Base-by-base conservation (phyloP, 2,113 vertebrate species). In the Hippoglossus stenolepis region DNA sequence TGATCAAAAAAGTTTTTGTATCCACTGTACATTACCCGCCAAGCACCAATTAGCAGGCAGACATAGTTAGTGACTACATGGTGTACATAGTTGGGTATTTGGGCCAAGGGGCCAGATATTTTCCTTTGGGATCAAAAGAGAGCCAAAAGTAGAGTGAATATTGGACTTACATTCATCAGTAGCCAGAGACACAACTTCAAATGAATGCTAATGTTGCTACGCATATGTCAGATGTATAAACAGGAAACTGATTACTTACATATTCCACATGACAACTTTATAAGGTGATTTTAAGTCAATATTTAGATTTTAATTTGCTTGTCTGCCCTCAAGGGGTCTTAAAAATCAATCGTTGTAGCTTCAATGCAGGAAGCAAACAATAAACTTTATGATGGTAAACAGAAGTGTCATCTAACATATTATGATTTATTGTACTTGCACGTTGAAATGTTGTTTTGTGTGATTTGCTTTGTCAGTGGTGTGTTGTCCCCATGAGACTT, bases 101-200 rank as follows among this genome's bases (percentile, higher is more conserved):
- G 21, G 43, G 8, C 40, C 43, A 26, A 24, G 1, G 24, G 24
- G 24, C 24, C 24, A 24, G 56, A 80, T 62, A 28, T 62, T 67
- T 71, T 61, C 13, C 38, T 56, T 0, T 0, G 60, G 43, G 24
- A 68, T 38, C n/a, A 61, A 79, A 54, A 68, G 21, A 21, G 12
- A 31, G 31, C 67, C 56, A 23, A 61, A 75, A 79, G 28, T n/a
- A 64, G 13, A 64, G 21, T 57, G 28, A 77, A 20, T 54, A 23
- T 21, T 65, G 10, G 51, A 38, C 51, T 83, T 20, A 18, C 18
- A 51, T 51, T 65, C 4, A 12, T 70, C 7, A 73, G 38, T 65
- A 11, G 10, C 2, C 28, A 58, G 23, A 65, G 9, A 75, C 23
- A 21, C 28, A 3, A 23, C 71, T 65, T 35, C 13, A 60, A 56